phyloP scores from a whole-genome alignment of 1,140 invertebrate genomes.

The Bicyclus anynana region DNA sequence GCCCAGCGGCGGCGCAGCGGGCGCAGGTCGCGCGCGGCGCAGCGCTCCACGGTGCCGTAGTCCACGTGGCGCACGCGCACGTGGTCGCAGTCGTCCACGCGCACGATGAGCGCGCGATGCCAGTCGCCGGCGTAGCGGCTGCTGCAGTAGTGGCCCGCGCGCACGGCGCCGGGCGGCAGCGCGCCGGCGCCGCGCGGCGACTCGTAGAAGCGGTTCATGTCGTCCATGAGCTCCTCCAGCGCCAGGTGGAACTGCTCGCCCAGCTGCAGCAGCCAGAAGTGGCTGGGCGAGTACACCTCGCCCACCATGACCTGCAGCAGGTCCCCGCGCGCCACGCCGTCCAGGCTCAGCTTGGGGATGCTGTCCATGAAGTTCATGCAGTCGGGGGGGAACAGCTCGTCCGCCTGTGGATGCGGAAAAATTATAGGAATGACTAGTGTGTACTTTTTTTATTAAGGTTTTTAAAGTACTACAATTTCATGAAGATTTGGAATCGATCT shows the following conservation, averaged over 20 bases:
- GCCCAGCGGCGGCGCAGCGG: constrained; percentile 42
- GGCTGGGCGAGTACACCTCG: constrained; percentile 66
- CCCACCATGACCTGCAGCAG: constrained; percentile 52
- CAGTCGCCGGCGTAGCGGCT: constrained; percentile 50
- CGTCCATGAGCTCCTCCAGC: constrained; percentile 59
- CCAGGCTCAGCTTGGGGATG: constrained; percentile 31
- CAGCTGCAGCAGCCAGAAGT: constrained; percentile 59
- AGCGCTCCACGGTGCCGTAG: constrained; percentile 57
- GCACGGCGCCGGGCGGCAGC: no score
- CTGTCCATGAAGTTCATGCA: constrained; percentile 54
- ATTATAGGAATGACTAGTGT: no score
- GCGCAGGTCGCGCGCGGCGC: constrained; percentile 23
- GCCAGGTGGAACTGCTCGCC: constrained; percentile 44
- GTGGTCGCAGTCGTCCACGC: constrained; percentile 45
- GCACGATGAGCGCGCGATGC: constrained; percentile 59
- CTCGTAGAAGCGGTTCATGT: constrained; percentile 58
- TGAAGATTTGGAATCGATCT: no score
- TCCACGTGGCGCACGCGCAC: constrained; percentile 47
- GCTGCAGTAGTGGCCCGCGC: constrained; percentile 20
- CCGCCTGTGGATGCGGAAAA: no score
- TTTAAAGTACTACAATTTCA: no score
- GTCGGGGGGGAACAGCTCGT: constrained; percentile 61
- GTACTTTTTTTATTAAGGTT: no score
- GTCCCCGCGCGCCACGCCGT: constrained; percentile 28
- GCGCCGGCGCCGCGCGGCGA: no score